Evolutionary conservation across 2,113 vertebrate species (phyloP).

Genomic region (Atractosteus spatula): DNA sequence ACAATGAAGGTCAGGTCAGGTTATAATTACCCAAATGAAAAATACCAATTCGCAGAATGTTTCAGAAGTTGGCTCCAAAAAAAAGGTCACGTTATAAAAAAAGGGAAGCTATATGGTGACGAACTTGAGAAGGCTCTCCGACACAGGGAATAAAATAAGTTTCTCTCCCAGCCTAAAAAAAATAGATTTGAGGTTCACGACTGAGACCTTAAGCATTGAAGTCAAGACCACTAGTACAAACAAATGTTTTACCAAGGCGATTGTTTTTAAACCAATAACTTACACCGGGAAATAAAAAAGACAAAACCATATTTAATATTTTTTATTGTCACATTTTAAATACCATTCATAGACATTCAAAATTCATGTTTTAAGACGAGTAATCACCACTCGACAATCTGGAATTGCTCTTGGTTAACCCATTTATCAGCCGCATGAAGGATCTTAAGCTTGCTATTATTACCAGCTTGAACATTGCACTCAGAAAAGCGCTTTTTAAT

Average conservation of each 20-base stretch:
- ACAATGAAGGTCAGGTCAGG: too few relatives aligned
- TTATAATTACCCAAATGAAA: too few relatives aligned
- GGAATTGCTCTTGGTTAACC: constrained; percentile 46
- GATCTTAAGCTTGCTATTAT: constrained; percentile 25
- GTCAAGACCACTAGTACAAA: constrained; percentile 11
- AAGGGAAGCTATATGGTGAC: too few relatives aligned
- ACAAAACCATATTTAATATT: constrained; percentile 98
- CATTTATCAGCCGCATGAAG: background rate
- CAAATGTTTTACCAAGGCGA: constrained; percentile 19
- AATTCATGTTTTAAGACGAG: constrained; percentile 74
- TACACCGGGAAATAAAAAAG: constrained; percentile 97
- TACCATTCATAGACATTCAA: constrained; percentile 94
- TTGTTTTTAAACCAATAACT: constrained; percentile 60
- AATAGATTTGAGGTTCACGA: too few relatives aligned
- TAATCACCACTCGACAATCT: constrained; percentile 74
- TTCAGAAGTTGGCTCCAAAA: too few relatives aligned
- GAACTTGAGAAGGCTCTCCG: too few relatives aligned
- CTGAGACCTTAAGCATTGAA: too few relatives aligned
- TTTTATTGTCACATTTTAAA: constrained; percentile 96
- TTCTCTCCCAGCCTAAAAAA: too few relatives aligned
- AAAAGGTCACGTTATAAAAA: too few relatives aligned
- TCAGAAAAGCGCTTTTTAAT: background rate
- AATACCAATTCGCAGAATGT: too few relatives aligned
- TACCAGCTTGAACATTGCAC: constrained; percentile 7
- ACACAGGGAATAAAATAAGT: too few relatives aligned